A percentile compares a stretch with the other conserved stretches of the same genome.
Conservation (phyloP, 2,797 vertebrate genomes). For the Parauchenoglanis punctatus region DNA sequence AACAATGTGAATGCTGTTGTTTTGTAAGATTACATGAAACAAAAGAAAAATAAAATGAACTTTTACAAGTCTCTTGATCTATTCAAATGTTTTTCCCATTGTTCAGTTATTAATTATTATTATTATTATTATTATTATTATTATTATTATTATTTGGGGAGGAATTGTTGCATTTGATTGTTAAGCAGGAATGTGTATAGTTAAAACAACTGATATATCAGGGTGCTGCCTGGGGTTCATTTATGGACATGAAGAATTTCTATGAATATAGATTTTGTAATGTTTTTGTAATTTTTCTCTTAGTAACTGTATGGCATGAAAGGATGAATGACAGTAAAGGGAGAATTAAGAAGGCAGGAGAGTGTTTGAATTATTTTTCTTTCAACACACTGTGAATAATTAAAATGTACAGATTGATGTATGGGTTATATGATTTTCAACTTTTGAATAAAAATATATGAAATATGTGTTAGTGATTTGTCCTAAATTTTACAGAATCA, state of each 20-base stretch:
- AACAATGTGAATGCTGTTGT: slow-evolving; percentile 76
- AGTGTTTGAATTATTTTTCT: slow-evolving; percentile 89
- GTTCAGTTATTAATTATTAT: slow-evolving; percentile 58
- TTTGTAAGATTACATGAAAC: slow-evolving; percentile 76
- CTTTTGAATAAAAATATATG: slow-evolving; percentile 86
- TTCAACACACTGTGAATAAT: slow-evolving; percentile 99
- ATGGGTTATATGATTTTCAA: slow-evolving; percentile 96
- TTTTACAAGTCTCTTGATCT: slow-evolving; percentile 69
- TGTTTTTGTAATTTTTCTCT: slow-evolving; percentile 96
- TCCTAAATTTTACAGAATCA: slow-evolving; percentile 23
- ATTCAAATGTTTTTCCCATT: slow-evolving; percentile 52
- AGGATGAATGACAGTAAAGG: slow-evolving; percentile 76
- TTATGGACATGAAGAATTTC: slow-evolving; percentile 96
- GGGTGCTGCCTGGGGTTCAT: slow-evolving; percentile 87
- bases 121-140: slow-evolving; percentile 33
- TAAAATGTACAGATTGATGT: slow-evolving; percentile 99
- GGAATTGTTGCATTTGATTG: neutral
- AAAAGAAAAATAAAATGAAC: slow-evolving; percentile 69
- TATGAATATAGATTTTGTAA: slow-evolving; percentile 99
- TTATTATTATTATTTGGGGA: slow-evolving; percentile 58
- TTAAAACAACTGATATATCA: slow-evolving; percentile 67
- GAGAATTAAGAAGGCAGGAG: slow-evolving; percentile 45
- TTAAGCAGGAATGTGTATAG: slow-evolving; percentile 66
- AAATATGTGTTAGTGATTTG: slow-evolving; percentile 52
- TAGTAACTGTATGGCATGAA: slow-evolving; percentile 93